Base-by-base conservation (phyloP, 1,140 invertebrate genomes). In the Papilio xuthus region DNA sequence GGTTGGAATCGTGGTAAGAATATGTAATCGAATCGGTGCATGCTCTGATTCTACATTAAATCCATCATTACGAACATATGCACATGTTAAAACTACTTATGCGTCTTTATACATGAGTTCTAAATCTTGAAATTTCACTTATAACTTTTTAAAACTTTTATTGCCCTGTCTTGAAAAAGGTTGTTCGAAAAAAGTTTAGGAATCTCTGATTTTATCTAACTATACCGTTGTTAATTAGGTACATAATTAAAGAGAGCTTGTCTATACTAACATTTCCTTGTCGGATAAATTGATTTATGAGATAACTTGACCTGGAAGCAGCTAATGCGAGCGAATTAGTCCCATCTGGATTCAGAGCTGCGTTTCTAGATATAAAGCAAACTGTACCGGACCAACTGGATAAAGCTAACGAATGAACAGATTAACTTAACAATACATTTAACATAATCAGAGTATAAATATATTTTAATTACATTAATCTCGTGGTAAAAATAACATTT, bases 1-100 rank as follows among this genome's bases (percentile, higher is more conserved):
- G 78, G 71, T 26, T 56, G 78, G 15, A 72, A 72, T 28, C 53
- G 56, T 72, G 77, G 15, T 53, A 77, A 77, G 50, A 77, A 37
- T 53, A 42, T 20, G 44, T 60, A 23, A 71, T 44, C 18, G 26
- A 28, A 7, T 28, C 12, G 13, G 60, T 67, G 60, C 26, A 67
- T 67, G 60, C 26, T 15, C 60, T 67, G 60, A 67, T 67, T 67
- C 26, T 1, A 67, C 26, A n/a, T 18, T 50, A 67, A 67, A 67
- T 32, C 12, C 60, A 6, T 18, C 60, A 67, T 28, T 67, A 6
- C 15, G 15, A 60, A 4, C 3, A 18, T 18, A 13, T 50, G 44
- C 10, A 44, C 9, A 23, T 23, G 50, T 9, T 2, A 56, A 56
- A 56, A 56, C n/a, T 53, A 15, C 15, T 47, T 18, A 47, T 47